phyloP scores from a whole-genome alignment of 1,140 invertebrate genomes.

The Palaemon carinicauda region DNA sequence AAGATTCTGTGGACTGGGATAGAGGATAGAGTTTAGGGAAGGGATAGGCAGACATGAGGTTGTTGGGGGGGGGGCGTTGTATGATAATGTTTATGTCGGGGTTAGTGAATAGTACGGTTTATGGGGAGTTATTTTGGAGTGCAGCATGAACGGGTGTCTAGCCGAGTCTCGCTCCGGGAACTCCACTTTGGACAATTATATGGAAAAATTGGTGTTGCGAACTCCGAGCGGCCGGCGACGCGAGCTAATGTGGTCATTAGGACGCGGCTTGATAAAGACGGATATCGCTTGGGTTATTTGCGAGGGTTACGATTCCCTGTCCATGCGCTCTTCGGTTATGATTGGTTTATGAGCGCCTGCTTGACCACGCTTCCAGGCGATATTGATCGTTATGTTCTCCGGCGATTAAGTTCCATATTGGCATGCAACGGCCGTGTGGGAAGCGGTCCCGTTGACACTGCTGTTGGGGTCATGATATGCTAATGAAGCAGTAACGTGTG shows the following conservation, averaged over 20 bases:
- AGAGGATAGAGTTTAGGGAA: not conserved
- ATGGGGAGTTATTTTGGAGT: not conserved
- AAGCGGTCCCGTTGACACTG: not conserved
- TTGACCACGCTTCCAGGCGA: not conserved
- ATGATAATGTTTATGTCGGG: not conserved
- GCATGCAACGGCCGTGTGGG: not conserved
- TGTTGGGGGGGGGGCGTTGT: not conserved
- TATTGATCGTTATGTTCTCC: not conserved
- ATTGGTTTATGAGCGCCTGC: constrained; percentile 37
- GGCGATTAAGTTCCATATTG: not conserved
- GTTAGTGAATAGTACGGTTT: not conserved
- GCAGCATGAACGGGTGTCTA: not conserved
- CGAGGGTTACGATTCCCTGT: not conserved
- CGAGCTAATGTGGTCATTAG: not conserved
- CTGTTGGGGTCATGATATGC: constrained; percentile 44
- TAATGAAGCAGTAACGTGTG: constrained; percentile 35
- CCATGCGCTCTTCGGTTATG: constrained; percentile 16
- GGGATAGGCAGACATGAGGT: not conserved
- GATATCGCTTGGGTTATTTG: not conserved
- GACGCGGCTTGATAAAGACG: not conserved
- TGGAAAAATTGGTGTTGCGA: not conserved
- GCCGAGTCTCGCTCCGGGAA: not conserved
- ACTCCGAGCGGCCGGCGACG: not conserved
- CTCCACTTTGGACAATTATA: not conserved
- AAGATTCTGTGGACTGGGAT: too few relatives aligned